These are phyloP conservation scores for Melanotaenia trifasciata DNA, from an alignment of 2,797 vertebrate genomes.

Conservation along the genomic window DNA sequence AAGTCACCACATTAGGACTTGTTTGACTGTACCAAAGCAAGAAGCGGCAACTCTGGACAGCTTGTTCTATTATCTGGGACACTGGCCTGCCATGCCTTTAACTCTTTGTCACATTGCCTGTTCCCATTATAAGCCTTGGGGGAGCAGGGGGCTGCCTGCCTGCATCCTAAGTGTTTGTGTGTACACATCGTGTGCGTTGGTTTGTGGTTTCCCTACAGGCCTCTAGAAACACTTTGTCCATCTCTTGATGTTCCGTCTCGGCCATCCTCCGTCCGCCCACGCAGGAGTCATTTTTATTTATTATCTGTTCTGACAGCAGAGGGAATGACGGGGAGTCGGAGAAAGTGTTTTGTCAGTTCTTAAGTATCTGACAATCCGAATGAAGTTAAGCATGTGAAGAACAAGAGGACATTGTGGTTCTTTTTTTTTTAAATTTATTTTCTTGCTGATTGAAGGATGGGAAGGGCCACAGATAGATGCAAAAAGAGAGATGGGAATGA, in stretches of 20 bases:
- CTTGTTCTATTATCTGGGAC: conserved; percentile 78
- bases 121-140: conserved; percentile 73
- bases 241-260: conserved; percentile 67
- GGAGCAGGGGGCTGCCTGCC: conserved; percentile 60
- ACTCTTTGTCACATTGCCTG: conserved; percentile 76
- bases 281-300: conserved; percentile 80
- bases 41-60: conserved; percentile 66
- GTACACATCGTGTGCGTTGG: conserved; percentile 49
- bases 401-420: conserved; percentile 56
- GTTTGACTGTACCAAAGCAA: conserved; percentile 70
- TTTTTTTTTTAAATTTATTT: conserved; percentile 49
- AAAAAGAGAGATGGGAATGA: conserved; percentile 58
- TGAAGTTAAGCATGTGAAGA: conserved; percentile 79
- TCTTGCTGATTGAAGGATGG: conserved; percentile 58
- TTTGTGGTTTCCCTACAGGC: conserved; percentile 64
- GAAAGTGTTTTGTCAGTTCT: conserved; percentile 83
- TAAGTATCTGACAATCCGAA: conserved; percentile 82
- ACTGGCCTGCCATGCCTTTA: conserved; percentile 70
- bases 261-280: conserved; percentile 67
- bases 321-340: conserved; percentile 68
- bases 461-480: conserved; percentile 28
- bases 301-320: conserved; percentile 76
- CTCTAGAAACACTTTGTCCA: conserved; percentile 74
- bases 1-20: conserved; percentile 69
- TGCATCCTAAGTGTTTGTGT: conserved; percentile 61